A percentile compares a stretch with the other conserved stretches of the same genome.
Evolutionary conservation across 2,888 invertebrate genomes (phyloP).

Genomic region (Subacronicta megacephala): DNA sequence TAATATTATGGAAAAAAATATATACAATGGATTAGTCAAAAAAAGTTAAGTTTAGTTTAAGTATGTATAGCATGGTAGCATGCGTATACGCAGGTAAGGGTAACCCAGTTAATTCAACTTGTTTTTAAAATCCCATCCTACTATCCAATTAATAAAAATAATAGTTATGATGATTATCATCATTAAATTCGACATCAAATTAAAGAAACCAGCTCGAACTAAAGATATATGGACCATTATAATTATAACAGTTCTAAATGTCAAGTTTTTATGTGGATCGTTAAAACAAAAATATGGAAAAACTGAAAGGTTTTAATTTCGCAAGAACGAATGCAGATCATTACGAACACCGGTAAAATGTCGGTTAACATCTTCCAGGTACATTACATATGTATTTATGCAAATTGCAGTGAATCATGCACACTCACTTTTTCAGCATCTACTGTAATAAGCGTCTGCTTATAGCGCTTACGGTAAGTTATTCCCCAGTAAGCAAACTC

Average conservation of each 20-base stretch:
- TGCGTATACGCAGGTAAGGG: slow-evolving; percentile 35
- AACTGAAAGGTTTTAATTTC: slow-evolving; percentile 27
- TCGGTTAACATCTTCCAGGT: slow-evolving; percentile 33
- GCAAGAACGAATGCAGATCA: slow-evolving; percentile 30
- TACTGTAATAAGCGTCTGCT: slow-evolving; percentile 32
- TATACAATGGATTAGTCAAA: neutral
- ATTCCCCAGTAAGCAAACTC: slow-evolving; percentile 37
- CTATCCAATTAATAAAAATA: slow-evolving; percentile 14
- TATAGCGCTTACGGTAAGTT: slow-evolving; percentile 40
- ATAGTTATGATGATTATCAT: slow-evolving; percentile 26
- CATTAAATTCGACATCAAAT: slow-evolving; percentile 17
- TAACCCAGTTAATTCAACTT: slow-evolving; percentile 20
- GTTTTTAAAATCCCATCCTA: neutral
- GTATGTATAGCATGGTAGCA: slow-evolving; percentile 3
- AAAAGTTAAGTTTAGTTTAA: slow-evolving; percentile 3
- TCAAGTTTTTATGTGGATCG: slow-evolving; percentile 4
- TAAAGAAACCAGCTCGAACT: slow-evolving; percentile 15
- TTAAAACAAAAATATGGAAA: slow-evolving; percentile 28
- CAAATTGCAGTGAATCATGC: slow-evolving; percentile 26
- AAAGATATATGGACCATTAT: slow-evolving; percentile 5
- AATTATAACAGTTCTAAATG: slow-evolving; percentile 15
- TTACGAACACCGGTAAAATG: slow-evolving; percentile 17
- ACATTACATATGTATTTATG: slow-evolving; percentile 44
- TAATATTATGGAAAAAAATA: neutral
- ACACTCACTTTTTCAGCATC: slow-evolving; percentile 39